phyloP scores from a whole-genome alignment of 2,797 vertebrate genomes.

The Cyclopterus lumpus region DNA sequence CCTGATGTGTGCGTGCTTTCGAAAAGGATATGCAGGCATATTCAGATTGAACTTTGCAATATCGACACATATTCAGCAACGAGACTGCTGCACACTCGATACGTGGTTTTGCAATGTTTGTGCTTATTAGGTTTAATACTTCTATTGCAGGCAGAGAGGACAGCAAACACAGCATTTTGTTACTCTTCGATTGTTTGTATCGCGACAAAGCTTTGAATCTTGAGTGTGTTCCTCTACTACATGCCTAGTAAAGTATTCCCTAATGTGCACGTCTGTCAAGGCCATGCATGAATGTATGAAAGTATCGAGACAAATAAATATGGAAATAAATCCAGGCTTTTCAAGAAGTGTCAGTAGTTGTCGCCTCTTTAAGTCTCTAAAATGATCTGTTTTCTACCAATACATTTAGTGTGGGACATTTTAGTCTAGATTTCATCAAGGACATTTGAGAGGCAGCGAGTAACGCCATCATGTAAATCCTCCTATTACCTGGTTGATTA shows the following conservation, averaged over 20 bases:
- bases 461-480: background rate
- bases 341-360: background rate
- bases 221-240: background rate
- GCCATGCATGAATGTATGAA: background rate
- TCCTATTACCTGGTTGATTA: background rate
- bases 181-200: background rate
- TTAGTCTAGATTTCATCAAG: background rate
- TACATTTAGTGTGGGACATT: background rate
- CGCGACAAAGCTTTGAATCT: background rate
- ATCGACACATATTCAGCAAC: background rate
- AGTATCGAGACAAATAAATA: background rate
- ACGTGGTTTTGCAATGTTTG: background rate
- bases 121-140: background rate
- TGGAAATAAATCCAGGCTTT: background rate
- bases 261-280: background rate
- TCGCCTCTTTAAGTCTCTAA: background rate
- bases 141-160: background rate
- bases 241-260: background rate
- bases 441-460: background rate
- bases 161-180: background rate
- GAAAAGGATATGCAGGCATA: background rate
- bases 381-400: background rate
- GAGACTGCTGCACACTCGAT: background rate
- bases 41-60: background rate
- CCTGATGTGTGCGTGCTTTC: constrained; percentile 1